Percentiles rank a stretch among this genome's conserved stretches.
Evolutionary conservation across 2,797 vertebrate genomes (phyloP).

Genomic region (Helarctos malayanus): DNA sequence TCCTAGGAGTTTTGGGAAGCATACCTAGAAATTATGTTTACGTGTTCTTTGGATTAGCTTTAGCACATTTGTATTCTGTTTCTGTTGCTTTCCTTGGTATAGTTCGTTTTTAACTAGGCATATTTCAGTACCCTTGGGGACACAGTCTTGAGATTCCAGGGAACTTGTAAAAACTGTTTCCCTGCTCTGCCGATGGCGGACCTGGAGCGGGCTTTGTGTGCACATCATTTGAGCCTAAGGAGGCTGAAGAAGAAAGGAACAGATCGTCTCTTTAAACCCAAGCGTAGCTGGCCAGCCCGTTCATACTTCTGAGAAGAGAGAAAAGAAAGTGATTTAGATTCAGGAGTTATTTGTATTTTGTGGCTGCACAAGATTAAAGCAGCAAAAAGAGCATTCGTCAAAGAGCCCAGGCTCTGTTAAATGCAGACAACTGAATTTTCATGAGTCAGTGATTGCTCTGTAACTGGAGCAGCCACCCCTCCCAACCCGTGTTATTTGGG

Average conservation of each 20-base stretch:
- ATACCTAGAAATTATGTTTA: neutral
- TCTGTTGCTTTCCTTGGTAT: neutral
- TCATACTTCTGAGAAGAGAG: neutral
- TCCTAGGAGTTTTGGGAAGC: neutral
- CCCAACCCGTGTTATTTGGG: neutral
- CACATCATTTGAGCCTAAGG: neutral
- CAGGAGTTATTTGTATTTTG: conserved; percentile 16
- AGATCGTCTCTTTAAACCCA: neutral
- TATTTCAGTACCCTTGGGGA: neutral
- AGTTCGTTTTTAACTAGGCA: neutral
- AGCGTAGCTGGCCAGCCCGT: neutral
- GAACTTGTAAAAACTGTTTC: neutral
- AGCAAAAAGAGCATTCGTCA: neutral
- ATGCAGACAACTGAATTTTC: neutral
- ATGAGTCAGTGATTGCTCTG: neutral
- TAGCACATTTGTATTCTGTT: neutral
- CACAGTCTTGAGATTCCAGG: neutral
- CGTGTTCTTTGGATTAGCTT: neutral
- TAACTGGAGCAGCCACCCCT: neutral
- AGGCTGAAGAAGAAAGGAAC: neutral
- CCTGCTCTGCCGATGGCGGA: neutral
- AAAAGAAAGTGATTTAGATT: conserved; percentile 13
- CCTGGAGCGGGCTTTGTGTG: neutral
- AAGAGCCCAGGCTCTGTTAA: neutral
- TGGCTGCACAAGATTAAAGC: conserved; percentile 15